Conservation (phyloP, 2,888 invertebrate species). For the Brachycybe producta region DNA sequence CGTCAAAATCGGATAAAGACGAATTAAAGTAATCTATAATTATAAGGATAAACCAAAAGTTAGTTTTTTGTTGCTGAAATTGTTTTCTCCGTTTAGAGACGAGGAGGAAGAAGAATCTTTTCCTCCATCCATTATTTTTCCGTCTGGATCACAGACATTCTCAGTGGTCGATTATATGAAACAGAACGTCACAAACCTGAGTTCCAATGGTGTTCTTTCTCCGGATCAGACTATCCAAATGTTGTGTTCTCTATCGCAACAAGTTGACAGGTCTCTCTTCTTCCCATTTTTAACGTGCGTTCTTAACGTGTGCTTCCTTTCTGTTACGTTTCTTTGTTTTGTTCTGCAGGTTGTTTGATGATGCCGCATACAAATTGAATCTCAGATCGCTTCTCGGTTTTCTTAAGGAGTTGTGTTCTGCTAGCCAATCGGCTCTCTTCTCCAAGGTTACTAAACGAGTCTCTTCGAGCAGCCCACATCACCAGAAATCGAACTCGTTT, state of each 20-base stretch:
- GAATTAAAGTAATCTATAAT: background rate
- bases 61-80: background rate
- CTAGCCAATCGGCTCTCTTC: slow-evolving; percentile 66
- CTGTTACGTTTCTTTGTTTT: too few species aligned
- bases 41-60: background rate
- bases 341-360: slow-evolving; percentile 57
- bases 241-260: slow-evolving; percentile 74
- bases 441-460: slow-evolving; percentile 28
- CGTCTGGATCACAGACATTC: slow-evolving; percentile 38
- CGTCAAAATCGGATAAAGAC: background rate
- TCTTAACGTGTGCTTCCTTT: background rate
- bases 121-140: slow-evolving; percentile 29
- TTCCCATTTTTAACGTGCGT: slow-evolving; percentile 7
- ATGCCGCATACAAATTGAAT: slow-evolving; percentile 74
- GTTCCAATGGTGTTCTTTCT: slow-evolving; percentile 40
- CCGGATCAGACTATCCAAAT: slow-evolving; percentile 72
- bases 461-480: too few species aligned
- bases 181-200: slow-evolving; percentile 42
- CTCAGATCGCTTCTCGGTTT: slow-evolving; percentile 71
- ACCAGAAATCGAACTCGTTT: too few species aligned
- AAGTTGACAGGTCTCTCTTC: slow-evolving; percentile 53
- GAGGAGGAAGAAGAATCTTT: too few species aligned
- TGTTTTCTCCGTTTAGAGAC: too few species aligned
- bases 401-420: slow-evolving; percentile 62
- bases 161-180: slow-evolving; percentile 55